These are phyloP conservation scores for Hypsibius dujardini DNA, from an alignment of 1,140 invertebrate genomes.

Conservation along the genomic window DNA sequence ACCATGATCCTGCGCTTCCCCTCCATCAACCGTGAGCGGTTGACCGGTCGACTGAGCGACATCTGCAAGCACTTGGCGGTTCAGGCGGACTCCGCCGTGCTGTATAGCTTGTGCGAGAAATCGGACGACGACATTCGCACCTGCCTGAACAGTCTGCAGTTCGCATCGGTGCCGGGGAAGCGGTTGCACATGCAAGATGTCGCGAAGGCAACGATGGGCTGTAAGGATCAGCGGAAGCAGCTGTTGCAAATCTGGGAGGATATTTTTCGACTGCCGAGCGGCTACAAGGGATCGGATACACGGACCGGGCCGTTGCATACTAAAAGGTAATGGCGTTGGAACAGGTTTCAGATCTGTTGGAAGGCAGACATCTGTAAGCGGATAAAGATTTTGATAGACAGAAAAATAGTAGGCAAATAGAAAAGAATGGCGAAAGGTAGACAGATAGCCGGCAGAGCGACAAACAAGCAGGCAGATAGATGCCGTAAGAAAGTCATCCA, in stretches of 20 bases:
- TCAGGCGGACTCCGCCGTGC: slow-evolving; percentile 48
- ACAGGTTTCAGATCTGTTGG: too few relatives aligned
- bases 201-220: slow-evolving; percentile 49
- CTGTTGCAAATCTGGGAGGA: slow-evolving; percentile 66
- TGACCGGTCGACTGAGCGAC: slow-evolving; percentile 48
- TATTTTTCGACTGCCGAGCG: slow-evolving; percentile 60
- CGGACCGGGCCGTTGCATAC: too few relatives aligned
- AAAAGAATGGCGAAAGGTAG: too few relatives aligned
- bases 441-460: too few relatives aligned
- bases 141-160: slow-evolving; percentile 60
- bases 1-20: slow-evolving; percentile 57
- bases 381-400: too few relatives aligned
- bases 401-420: too few relatives aligned
- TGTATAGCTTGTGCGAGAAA: slow-evolving; percentile 57
- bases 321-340: too few relatives aligned
- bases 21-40: slow-evolving; percentile 36
- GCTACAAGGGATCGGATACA: too few relatives aligned
- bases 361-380: too few relatives aligned
- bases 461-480: too few relatives aligned
- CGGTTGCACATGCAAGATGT: slow-evolving; percentile 46
- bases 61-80: slow-evolving; percentile 49
- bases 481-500: too few relatives aligned
- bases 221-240: slow-evolving; percentile 66
- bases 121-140: slow-evolving; percentile 68
- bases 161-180: slow-evolving; percentile 40